phyloP scores from a whole-genome alignment of 2,797 vertebrate species.

The Coregonus suidteri region DNA sequence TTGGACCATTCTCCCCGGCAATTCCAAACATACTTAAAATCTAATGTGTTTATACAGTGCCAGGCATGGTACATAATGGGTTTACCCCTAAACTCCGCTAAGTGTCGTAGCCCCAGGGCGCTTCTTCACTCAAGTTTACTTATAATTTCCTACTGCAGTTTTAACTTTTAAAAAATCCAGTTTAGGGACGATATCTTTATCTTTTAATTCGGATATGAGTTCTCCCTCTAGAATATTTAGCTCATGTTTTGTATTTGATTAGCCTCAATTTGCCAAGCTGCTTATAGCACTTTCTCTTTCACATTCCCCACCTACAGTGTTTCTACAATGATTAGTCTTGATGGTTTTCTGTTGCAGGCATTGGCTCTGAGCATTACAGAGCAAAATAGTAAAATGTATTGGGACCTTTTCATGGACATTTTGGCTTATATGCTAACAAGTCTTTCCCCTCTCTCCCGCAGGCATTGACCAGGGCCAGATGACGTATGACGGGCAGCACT shows the following conservation, averaged over 20 bases:
- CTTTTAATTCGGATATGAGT: not conserved
- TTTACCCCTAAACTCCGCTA: constrained; percentile 44
- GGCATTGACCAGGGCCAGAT: constrained; percentile 99
- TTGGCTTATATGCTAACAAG: not conserved
- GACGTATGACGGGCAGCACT: constrained; percentile 98
- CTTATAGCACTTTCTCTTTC: not conserved
- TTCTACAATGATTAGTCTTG: not conserved
- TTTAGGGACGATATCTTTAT: not conserved
- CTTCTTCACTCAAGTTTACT: constrained; percentile 36
- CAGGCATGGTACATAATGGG: constrained; percentile 58
- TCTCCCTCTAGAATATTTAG: not conserved
- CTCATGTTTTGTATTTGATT: not conserved
- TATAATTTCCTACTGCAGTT: constrained; percentile 21
- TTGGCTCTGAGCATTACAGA: too few species aligned
- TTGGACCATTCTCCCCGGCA: constrained; percentile 50
- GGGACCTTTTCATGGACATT: not conserved
- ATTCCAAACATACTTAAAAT: constrained; percentile 63
- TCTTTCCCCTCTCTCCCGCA: constrained; percentile 45
- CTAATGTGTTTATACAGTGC: constrained; percentile 65
- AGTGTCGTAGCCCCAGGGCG: constrained; percentile 40
- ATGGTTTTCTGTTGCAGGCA: not conserved
- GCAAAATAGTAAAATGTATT: too few species aligned
- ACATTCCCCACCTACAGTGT: not conserved
- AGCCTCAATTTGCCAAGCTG: not conserved
- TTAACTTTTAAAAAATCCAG: not conserved